Evolutionary conservation across 2,797 vertebrate species (phyloP).

Genomic region (Takifugu ocellatus): DNA sequence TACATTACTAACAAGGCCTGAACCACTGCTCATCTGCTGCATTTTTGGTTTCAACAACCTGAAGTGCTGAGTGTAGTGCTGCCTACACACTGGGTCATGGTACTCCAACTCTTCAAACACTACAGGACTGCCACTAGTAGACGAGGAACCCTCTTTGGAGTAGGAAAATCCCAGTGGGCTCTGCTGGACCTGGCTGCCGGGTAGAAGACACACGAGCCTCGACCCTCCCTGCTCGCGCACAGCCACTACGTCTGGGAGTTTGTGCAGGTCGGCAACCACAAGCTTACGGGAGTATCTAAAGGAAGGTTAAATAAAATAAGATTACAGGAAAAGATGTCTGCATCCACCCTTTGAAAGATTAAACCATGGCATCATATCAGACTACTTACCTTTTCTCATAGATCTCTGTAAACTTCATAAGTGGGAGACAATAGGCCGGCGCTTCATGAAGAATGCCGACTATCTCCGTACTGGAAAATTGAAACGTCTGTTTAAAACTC

Average conservation of each 20-base stretch:
- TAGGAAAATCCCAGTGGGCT: slow-evolving; percentile 92
- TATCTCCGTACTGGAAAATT: slow-evolving; percentile 81
- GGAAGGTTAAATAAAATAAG: neutral
- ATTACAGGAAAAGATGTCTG: neutral
- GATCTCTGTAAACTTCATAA: slow-evolving; percentile 94
- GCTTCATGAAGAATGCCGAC: slow-evolving; percentile 91
- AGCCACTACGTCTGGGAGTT: slow-evolving; percentile 84
- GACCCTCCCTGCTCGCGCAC: slow-evolving; percentile 89
- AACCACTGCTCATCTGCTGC: too few relatives aligned
- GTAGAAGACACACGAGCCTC: slow-evolving; percentile 87
- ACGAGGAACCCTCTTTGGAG: slow-evolving; percentile 89
- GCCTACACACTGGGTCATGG: slow-evolving; percentile 91
- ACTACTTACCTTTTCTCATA: slow-evolving; percentile 91
- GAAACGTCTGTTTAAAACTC: neutral
- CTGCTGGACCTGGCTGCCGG: slow-evolving; percentile 86
- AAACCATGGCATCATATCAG: neutral
- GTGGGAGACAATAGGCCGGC: slow-evolving; percentile 91
- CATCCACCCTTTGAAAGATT: neutral
- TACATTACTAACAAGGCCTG: too few relatives aligned
- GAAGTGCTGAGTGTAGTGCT: slow-evolving; percentile 84
- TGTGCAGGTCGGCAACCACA: slow-evolving; percentile 85
- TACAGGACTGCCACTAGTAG: slow-evolving; percentile 88
- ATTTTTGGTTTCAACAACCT: slow-evolving; percentile 68
- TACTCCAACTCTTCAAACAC: slow-evolving; percentile 96
- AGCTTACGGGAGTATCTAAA: slow-evolving; percentile 87